phyloP scores from a whole-genome alignment of 30 jellyfish, hydroid and myxozoan species.

The Cassiopea andromeda region DNA sequence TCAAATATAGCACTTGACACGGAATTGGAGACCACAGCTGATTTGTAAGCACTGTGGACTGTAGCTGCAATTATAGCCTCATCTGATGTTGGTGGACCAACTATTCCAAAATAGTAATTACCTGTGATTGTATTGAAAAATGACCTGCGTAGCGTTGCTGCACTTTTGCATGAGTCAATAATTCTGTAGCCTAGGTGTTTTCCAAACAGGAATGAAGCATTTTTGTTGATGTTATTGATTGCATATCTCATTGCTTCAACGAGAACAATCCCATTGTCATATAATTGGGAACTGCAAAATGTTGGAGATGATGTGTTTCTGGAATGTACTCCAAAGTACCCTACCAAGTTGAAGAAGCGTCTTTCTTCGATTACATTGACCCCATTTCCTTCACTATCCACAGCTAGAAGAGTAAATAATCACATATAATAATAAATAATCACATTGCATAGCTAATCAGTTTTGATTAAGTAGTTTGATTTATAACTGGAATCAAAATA shows the following conservation, averaged over 20 bases:
- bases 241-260: constrained; percentile 80
- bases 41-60: constrained; percentile 50
- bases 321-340: constrained; percentile 70
- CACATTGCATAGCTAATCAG: too few species aligned
- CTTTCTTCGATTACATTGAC: constrained; percentile 26
- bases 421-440: not conserved
- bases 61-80: constrained; percentile 69
- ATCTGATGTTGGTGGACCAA: constrained; percentile 79
- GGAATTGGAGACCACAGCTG: constrained; percentile 59
- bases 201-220: constrained; percentile 28
- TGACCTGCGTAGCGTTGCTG: constrained; percentile 58
- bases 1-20: constrained; percentile 72
- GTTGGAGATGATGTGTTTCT: constrained; percentile 31
- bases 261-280: constrained; percentile 44
- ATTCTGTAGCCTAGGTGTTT: constrained; percentile 45
- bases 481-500: too few species aligned
- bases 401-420: constrained; percentile 10
- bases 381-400: constrained; percentile 20
- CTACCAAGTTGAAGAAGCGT: constrained; percentile 14
- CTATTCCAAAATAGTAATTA: constrained; percentile 22
- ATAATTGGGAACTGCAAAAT: constrained; percentile 34
- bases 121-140: not conserved
- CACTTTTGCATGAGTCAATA: constrained; percentile 57
- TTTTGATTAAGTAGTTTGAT: too few species aligned
- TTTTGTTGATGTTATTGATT: constrained; percentile 5